Conservation (phyloP, 1,140 invertebrate species). For the Pseudobourletiella spinata region DNA sequence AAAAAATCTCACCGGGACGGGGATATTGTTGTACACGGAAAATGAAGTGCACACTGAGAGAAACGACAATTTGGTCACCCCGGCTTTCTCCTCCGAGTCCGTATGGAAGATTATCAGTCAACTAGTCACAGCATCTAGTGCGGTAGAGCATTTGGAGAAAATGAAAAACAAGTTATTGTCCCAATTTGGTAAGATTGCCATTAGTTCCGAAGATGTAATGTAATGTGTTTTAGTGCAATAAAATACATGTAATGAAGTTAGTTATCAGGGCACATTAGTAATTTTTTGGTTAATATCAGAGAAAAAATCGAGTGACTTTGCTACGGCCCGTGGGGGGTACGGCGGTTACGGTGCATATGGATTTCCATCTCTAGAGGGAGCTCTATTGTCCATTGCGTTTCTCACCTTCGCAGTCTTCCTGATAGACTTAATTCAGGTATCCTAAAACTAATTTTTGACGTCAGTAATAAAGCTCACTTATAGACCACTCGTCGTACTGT, state of each 20-base stretch:
- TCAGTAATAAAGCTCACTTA: too few relatives aligned
- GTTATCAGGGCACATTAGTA: neutral
- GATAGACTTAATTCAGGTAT: slow-evolving; percentile 66
- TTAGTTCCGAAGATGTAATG: too few relatives aligned
- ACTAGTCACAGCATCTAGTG: neutral
- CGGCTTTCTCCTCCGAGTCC: too few relatives aligned
- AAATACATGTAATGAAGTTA: neutral
- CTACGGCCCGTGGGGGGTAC: slow-evolving; percentile 5
- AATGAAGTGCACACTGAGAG: too few relatives aligned
- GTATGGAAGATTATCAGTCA: too few relatives aligned
- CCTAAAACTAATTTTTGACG: too few relatives aligned
- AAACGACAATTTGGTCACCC: too few relatives aligned
- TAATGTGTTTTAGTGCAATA: too few relatives aligned
- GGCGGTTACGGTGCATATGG: slow-evolving; percentile 43
- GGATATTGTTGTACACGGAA: too few relatives aligned
- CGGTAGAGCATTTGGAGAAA: slow-evolving; percentile 11
- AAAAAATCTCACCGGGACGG: too few relatives aligned
- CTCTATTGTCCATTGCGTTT: slow-evolving; percentile 69
- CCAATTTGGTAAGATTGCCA: slow-evolving; percentile 10
- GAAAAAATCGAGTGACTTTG: neutral
- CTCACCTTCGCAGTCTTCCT: slow-evolving; percentile 73
- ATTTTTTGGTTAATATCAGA: neutral
- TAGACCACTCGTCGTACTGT: too few relatives aligned
- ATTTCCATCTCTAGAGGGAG: slow-evolving; percentile 67
- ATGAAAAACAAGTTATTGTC: slow-evolving; percentile 14